Evolutionary conservation across 2,888 invertebrate genomes (phyloP), one percentile per base, ranked within the genome.

Genomic region (Galeruca laticollis): DNA sequence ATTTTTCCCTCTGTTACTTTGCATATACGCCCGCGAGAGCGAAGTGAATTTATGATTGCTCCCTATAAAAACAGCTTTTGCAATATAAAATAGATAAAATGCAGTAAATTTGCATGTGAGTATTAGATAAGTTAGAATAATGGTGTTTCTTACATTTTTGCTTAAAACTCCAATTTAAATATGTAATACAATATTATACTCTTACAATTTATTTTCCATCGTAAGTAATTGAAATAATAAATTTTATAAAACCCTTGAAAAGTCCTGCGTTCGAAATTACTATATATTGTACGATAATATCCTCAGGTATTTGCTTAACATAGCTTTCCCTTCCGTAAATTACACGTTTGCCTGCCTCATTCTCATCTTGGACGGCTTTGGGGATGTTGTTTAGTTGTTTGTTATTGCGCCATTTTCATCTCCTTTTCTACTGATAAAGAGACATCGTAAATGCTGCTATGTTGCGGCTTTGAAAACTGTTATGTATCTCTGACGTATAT

Each of bases 351-450:
- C 18, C 47, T 18, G 47, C 15, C 15, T 47, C 2, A 15, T 47
- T 18, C 47, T 18, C 9, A 10, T 18, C 15, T 18, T 10, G 15
- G 18, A 2, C 47, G 6, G 15, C 18, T 40, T 40, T 13, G 5
- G 13, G 40, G 5, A 40, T n/a, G 47, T 9, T 47, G 15, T 18
- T 47, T n/a, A 15, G 47, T 47, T 47, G 47, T 47, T 8, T 47
- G 18, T 47, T 43, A 15, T 47, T 18, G 9, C 47, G 15, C 47
- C 47, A 47, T 47, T 47, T 47, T 18, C 47, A 18, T 43, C 4
- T 43, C n/a, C 43, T 43, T 43, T 43, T 15, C 15, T 43, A 2
- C 15, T n/a, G 43, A 43, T 47, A 47, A 47, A 47, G 47, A 47
- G 47, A 18, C 15, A 47, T 47, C 15, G n/a, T 40, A n/a, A 4